Percentiles rank a stretch among this genome's conserved stretches.
phyloP scores from a whole-genome alignment of 2,888 invertebrate genomes.

The Philereme vetulata region DNA sequence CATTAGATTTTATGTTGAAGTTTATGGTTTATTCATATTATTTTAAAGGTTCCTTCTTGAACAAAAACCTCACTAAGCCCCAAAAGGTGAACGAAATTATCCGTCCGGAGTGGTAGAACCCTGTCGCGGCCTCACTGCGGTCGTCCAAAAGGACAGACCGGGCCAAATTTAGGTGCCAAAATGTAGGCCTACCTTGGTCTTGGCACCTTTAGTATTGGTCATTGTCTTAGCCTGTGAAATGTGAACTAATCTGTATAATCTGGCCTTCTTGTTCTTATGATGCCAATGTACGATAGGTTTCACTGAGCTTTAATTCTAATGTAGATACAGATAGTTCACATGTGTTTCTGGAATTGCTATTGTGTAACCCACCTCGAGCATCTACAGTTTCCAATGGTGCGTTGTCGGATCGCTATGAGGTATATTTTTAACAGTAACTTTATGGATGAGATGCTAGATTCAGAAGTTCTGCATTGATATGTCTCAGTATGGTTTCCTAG shows the following conservation, averaged over 20 bases:
- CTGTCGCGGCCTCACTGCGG: conserved; percentile 58
- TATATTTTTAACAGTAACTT: conserved; percentile 24
- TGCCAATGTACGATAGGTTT: conserved; percentile 40
- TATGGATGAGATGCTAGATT: conserved; percentile 1
- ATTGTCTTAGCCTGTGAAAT: conserved; percentile 48
- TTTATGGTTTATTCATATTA: conserved; percentile 8
- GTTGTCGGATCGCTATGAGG: conserved; percentile 14
- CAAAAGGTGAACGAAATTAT: conserved; percentile 70
- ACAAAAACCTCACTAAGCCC: conserved; percentile 49
- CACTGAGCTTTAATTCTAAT: conserved; percentile 48
- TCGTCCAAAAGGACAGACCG: conserved; percentile 43
- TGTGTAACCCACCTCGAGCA: conserved; percentile 59
- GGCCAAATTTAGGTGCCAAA: conserved; percentile 34
- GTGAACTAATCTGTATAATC: conserved; percentile 57
- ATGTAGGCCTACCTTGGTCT: conserved; percentile 7
- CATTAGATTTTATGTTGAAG: conserved; percentile 1
- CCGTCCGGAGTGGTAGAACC: conserved; percentile 75
- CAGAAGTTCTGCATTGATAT: neutral
- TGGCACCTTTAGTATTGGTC: conserved; percentile 34
- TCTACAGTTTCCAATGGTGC: conserved; percentile 42
- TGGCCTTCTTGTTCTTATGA: conserved; percentile 40
- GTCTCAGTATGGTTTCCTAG: neutral
- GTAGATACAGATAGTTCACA: conserved; percentile 59
- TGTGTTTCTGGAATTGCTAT: conserved; percentile 58
- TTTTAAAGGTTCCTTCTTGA: conserved; percentile 30